Evolutionary conservation across 35 echinoderm and acorn worm genomes (phyloP).

Genomic region (Hemicentrotus pulcherrimus): DNA sequence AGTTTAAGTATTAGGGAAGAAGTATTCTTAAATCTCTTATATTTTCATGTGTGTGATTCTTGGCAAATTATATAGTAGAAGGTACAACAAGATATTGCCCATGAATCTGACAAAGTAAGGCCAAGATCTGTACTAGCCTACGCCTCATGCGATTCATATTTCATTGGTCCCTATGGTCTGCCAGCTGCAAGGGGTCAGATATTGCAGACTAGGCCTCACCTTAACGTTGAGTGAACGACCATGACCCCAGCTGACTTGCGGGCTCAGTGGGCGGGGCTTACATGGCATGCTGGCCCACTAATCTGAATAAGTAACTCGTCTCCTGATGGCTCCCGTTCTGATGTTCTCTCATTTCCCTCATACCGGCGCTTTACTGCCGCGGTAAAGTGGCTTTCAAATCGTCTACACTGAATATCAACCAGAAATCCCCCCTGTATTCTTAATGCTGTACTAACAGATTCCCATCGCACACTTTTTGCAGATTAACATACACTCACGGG

Average conservation of each 20-base stretch:
- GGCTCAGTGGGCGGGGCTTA: background rate
- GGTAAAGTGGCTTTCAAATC: background rate
- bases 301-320: constrained; percentile 31
- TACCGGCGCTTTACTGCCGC: background rate
- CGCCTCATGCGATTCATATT: background rate
- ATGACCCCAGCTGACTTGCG: constrained; percentile 17
- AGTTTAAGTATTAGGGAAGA: no score
- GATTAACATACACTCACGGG: background rate
- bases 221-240: constrained; percentile 36
- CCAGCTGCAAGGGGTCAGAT: background rate
- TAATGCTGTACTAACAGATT: background rate
- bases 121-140: no score
- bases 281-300: constrained; percentile 36
- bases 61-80: no score
- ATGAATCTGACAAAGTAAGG: no score
- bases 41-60: no score
- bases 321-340: background rate
- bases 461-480: background rate
- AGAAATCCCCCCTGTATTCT: background rate
- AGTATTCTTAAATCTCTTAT: no score
- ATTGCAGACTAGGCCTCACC: background rate
- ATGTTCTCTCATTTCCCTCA: background rate
- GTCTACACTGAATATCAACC: background rate
- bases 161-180: background rate
- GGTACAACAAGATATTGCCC: no score